Percentiles rank a stretch among this genome's conserved stretches.
Evolutionary conservation across 37 sponge, comb jelly and placozoan genomes (phyloP).

Genomic region (Ephydatia muelleri): DNA sequence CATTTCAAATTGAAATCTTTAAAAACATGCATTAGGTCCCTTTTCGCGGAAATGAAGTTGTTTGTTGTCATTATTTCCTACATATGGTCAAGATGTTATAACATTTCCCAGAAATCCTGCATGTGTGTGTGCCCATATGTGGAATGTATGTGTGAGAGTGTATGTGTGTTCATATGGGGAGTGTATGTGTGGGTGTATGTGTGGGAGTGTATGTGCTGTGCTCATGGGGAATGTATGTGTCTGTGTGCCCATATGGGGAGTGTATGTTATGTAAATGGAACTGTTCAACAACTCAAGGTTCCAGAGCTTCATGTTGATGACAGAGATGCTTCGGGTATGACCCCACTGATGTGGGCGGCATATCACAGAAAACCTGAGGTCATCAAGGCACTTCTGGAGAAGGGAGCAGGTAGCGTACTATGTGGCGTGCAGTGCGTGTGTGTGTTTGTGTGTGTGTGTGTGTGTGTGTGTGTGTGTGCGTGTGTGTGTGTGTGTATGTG

Average conservation of each 20-base stretch:
- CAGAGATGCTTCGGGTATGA: slow-evolving; percentile 69
- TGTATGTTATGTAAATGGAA: not conserved
- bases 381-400: slow-evolving; percentile 45
- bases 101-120: too few species aligned
- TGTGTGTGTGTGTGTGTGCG: not conserved
- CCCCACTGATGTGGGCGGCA: slow-evolving; percentile 91
- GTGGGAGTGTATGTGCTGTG: not conserved
- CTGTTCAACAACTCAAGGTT: slow-evolving; percentile 33
- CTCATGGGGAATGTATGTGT: too few species aligned
- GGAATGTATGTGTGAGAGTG: too few species aligned
- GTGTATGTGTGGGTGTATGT: not conserved
- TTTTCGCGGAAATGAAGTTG: too few species aligned
- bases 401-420: slow-evolving; percentile 41
- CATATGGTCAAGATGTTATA: too few species aligned
- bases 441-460: not conserved
- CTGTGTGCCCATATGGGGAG: too few species aligned
- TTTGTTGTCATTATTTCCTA: too few species aligned
- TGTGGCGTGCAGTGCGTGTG: too few species aligned
- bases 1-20: too few species aligned
- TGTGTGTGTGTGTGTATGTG: not conserved
- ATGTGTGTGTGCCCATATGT: not conserved
- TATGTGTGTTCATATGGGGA: too few species aligned
- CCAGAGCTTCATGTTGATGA: slow-evolving; percentile 62
- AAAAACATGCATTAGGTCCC: too few species aligned
- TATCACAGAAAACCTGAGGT: slow-evolving; percentile 62